These are phyloP conservation scores for Lasiurus borealis DNA, from an alignment of 2,113 vertebrate species.

Conservation along the genomic window DNA sequence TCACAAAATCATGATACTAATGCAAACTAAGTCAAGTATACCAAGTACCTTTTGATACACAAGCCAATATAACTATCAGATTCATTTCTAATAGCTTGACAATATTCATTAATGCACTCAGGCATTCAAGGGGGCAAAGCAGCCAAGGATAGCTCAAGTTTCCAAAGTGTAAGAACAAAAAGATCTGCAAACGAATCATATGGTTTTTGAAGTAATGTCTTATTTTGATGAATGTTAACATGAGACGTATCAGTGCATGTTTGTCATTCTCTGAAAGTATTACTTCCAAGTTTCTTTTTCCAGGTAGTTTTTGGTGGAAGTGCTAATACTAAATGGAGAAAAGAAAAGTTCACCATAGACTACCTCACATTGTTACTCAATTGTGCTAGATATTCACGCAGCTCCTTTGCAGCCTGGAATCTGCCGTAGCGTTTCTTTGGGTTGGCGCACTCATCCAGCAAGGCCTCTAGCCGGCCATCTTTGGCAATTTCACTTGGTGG, in stretches of 20 bases:
- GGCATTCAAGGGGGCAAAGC: constrained; percentile 10
- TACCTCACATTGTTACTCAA: constrained; percentile 94
- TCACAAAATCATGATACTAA: constrained; percentile 89
- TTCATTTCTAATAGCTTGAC: constrained; percentile 80
- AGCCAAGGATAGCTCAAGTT: constrained; percentile 85
- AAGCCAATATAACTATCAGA: constrained; percentile 87
- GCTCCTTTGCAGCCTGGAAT: constrained; percentile 96
- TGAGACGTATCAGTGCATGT: constrained; percentile 75
- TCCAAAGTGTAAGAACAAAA: constrained; percentile 84
- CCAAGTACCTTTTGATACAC: constrained; percentile 89
- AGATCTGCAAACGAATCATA: constrained; percentile 82
- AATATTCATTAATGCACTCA: neutral
- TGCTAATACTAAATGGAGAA: constrained; percentile 40
- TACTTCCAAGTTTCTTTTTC: constrained; percentile 75
- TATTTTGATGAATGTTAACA: constrained; percentile 80
- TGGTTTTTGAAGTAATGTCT: constrained; percentile 74
- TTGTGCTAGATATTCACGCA: constrained; percentile 96
- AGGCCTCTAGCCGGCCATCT: constrained; percentile 94
- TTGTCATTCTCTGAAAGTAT: constrained; percentile 69
- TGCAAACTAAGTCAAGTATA: constrained; percentile 86
- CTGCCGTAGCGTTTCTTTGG: constrained; percentile 95
- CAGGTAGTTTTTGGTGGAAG: constrained; percentile 79
- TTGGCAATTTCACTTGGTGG: constrained; percentile 94
- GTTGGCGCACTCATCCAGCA: constrained; percentile 97
- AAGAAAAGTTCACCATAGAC: constrained; percentile 78